phyloP scores from a whole-genome alignment of 2,888 invertebrate genomes.

The Panorpa germanica region DNA sequence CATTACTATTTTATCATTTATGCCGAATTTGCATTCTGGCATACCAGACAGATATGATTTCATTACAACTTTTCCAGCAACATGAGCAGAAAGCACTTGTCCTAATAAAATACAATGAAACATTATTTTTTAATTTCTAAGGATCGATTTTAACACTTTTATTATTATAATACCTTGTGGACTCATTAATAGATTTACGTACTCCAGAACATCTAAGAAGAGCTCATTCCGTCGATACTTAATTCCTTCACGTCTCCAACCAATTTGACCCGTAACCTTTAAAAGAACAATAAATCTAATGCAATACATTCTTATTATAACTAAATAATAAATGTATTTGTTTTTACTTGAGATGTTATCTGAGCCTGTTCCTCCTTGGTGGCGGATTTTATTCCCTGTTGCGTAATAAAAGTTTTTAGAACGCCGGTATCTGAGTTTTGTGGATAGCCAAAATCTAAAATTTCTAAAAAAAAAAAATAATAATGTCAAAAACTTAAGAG shows the following conservation, averaged over 20 bases:
- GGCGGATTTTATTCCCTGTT: conserved; percentile 96
- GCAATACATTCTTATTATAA: neutral
- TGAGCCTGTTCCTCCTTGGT: conserved; percentile 99
- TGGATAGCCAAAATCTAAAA: conserved; percentile 98
- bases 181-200: conserved; percentile 97
- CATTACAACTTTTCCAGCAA: conserved; percentile 99
- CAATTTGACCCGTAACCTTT: conserved; percentile 84
- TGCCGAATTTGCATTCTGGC: conserved; percentile 99
- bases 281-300: conserved; percentile 1
- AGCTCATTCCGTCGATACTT: conserved; percentile 97
- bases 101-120: conserved; percentile 31
- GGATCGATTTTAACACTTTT: conserved; percentile 1
- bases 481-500: conserved; percentile 2
- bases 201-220: conserved; percentile 96
- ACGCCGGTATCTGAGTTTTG: conserved; percentile 99
- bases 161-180: conserved; percentile 59
- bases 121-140: conserved; percentile 4
- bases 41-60: conserved; percentile 98
- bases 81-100: conserved; percentile 96
- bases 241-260: conserved; percentile 98
- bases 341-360: conserved; percentile 97
- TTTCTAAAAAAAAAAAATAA: conserved; percentile 42
- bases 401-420: conserved; percentile 97
- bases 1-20: conserved; percentile 99
- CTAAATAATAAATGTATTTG: too few species aligned